phyloP scores from a whole-genome alignment of 2,113 vertebrate genomes.

The Indicator maculatus region DNA sequence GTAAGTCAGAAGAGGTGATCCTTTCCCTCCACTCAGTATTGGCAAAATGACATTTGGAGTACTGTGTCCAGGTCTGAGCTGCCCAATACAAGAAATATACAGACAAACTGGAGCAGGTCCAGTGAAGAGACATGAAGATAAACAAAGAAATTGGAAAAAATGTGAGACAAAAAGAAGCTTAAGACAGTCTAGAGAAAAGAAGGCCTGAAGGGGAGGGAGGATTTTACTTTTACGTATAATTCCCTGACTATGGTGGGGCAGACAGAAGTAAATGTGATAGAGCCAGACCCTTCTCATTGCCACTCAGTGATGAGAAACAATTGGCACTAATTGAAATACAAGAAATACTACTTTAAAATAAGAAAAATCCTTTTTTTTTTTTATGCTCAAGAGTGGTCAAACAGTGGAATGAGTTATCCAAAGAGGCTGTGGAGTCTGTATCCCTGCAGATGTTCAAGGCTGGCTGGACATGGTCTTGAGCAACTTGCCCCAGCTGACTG shows the following conservation, averaged over 20 bases:
- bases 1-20: neutral
- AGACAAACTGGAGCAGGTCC: neutral
- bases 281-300: neutral
- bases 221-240: neutral
- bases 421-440: neutral
- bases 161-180: neutral
- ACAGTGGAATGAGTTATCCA: neutral
- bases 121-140: neutral
- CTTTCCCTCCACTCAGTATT: neutral
- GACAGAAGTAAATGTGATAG: neutral
- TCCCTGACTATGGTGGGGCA: neutral
- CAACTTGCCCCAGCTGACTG: neutral
- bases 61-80: neutral
- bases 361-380: neutral
- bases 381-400: neutral
- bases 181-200: neutral
- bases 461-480: neutral
- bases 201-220: neutral
- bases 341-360: neutral
- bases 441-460: neutral
- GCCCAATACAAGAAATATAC: neutral
- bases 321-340: neutral
- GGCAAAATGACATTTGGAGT: neutral
- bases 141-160: neutral
- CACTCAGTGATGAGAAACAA: neutral